These are phyloP conservation scores for Crax fasciolata DNA, from an alignment of 2,797 vertebrate genomes.

Conservation along the genomic window DNA sequence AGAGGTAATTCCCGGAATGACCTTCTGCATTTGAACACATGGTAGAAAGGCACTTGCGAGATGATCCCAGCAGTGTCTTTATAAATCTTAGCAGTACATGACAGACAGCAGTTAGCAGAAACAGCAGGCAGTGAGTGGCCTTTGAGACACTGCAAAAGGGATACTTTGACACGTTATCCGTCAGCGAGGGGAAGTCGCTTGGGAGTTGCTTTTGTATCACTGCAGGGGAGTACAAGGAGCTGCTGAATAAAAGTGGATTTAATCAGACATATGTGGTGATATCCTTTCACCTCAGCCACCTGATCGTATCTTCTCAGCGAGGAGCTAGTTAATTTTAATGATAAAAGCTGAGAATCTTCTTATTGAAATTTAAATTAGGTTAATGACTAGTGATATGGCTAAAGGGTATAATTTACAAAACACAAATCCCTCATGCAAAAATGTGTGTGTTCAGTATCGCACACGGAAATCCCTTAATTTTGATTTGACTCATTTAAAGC, in stretches of 20 bases:
- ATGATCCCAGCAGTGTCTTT: neutral
- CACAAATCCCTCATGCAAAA: conserved; percentile 44
- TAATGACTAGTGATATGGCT: conserved; percentile 62
- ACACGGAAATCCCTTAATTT: conserved; percentile 58
- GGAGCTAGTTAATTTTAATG: conserved; percentile 56
- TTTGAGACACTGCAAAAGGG: conserved; percentile 40
- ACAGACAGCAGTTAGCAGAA: conserved; percentile 19
- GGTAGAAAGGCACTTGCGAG: neutral
- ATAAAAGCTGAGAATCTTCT: conserved; percentile 35
- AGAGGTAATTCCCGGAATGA: neutral
- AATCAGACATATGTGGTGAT: conserved; percentile 59
- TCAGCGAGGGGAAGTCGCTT: conserved; percentile 64
- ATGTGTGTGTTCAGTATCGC: conserved; percentile 8
- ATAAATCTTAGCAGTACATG: neutral
- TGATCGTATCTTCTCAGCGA: neutral
- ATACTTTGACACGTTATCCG: conserved; percentile 37
- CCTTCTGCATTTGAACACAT: neutral
- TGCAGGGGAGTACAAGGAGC: conserved; percentile 34
- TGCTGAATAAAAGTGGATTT: conserved; percentile 68
- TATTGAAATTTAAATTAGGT: conserved; percentile 66
- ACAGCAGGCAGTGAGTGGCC: conserved; percentile 33
- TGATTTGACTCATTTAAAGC: conserved; percentile 12
- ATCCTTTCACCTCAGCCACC: conserved; percentile 20
- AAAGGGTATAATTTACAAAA: conserved; percentile 60
- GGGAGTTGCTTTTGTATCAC: conserved; percentile 74